A percentile compares a stretch with the other conserved stretches of the same genome.
These are phyloP conservation scores for Hydrotaea cyrtoneurina DNA, from an alignment of 2,888 invertebrate genomes.

Conservation along the genomic window DNA sequence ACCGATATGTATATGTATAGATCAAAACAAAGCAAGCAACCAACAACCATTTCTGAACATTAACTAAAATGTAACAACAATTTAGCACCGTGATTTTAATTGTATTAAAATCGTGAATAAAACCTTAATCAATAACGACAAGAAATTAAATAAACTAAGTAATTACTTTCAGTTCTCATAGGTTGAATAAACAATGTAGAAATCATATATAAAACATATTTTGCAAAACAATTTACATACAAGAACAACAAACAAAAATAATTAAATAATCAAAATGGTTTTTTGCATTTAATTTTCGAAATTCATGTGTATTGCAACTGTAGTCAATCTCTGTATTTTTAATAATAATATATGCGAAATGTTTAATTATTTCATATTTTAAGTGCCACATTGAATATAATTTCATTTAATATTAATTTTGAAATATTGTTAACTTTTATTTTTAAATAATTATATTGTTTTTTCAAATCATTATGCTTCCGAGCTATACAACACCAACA, in stretches of 20 bases:
- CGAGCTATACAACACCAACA: conserved; percentile 66
- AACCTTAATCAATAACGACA: background rate
- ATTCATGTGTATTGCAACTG: conserved; percentile 6
- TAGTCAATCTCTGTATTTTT: background rate
- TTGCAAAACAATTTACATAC: conserved; percentile 58
- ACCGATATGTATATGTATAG: conserved; percentile 70
- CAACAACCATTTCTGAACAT: conserved; percentile 43
- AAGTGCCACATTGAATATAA: conserved; percentile 64
- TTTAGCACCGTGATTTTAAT: conserved; percentile 60
- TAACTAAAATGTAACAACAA: conserved; percentile 45
- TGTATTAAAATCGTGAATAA: conserved; percentile 36
- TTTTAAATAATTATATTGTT: background rate
- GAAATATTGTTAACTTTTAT: conserved; percentile 32
- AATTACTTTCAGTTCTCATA: conserved; percentile 20
- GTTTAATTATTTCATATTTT: conserved; percentile 56
- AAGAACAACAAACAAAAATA: conserved; percentile 29
- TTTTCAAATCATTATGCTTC: conserved; percentile 56
- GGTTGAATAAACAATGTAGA: background rate
- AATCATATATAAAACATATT: conserved; percentile 42
- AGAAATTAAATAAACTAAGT: background rate
- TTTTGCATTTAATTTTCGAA: conserved; percentile 30
- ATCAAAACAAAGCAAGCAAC: conserved; percentile 24
- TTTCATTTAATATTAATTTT: conserved; percentile 43
- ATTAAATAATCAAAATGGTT: conserved; percentile 11
- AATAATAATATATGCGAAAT: conserved; percentile 16